Evolutionary conservation across 2,797 vertebrate species (phyloP).

Genomic region (Lepus oiostolus): DNA sequence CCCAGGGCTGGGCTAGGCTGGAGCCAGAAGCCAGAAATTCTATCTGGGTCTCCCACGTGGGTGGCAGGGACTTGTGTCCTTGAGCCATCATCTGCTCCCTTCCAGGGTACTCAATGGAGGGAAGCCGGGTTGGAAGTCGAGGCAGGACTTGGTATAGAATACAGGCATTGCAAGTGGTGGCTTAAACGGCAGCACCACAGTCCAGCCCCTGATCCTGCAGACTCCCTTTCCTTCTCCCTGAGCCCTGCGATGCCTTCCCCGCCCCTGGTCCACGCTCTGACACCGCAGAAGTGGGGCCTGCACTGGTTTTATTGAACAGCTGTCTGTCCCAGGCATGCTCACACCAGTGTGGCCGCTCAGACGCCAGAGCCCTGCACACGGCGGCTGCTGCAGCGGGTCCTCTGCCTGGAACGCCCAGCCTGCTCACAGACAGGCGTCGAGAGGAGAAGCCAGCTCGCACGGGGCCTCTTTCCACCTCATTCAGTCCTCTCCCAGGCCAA

Average conservation of each 20-base stretch:
- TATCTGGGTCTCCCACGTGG: no score
- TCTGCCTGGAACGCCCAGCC: fast-evolving
- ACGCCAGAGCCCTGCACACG: fast-evolving
- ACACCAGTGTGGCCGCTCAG: neutral
- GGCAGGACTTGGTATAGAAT: no score
- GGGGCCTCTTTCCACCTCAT: neutral
- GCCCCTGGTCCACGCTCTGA: neutral
- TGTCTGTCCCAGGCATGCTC: neutral
- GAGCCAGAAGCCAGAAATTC: no score
- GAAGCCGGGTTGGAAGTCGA: no score
- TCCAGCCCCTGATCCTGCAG: fast-evolving
- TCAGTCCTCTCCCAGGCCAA: neutral
- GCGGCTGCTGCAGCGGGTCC: neutral
- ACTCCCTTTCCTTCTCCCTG: neutral
- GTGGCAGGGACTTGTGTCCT: no score
- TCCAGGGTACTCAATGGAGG: no score
- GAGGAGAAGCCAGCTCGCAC: neutral
- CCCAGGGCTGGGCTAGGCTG: no score
- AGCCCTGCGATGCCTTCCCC: no score
- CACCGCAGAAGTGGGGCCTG: neutral
- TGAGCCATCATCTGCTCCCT: no score
- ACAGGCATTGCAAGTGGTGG: no score
- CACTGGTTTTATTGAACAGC: constrained; percentile 67
- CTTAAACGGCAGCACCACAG: no score
- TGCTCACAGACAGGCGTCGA: neutral